Evolutionary conservation across 2,113 vertebrate genomes (phyloP).

Genomic region (Dicrurus megarhynchus): DNA sequence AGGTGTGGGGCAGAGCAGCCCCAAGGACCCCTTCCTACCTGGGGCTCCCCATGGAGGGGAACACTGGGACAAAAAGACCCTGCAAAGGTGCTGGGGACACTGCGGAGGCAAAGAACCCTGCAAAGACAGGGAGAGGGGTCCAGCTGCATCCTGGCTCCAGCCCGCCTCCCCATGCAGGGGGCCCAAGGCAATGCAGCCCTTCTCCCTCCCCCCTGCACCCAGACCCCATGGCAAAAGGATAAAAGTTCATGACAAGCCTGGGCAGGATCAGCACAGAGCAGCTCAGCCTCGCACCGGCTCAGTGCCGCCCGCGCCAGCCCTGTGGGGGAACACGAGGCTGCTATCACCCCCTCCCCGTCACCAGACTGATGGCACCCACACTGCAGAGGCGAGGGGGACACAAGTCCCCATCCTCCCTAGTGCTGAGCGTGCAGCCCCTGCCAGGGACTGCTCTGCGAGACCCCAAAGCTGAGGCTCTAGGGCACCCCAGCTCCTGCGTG

Average conservation of each 20-base stretch:
- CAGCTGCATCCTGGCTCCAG: not conserved
- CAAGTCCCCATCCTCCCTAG: not conserved
- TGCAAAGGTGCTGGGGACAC: not conserved
- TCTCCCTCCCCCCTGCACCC: not conserved
- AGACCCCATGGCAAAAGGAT: constrained; percentile 23
- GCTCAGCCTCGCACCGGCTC: not conserved
- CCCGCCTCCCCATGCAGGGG: not conserved
- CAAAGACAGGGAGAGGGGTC: not conserved
- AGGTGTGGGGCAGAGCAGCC: not conserved
- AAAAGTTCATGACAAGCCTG: constrained; percentile 61
- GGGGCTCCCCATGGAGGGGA: rapidly evolving
- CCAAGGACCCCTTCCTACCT: not conserved
- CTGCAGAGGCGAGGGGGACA: rapidly evolving
- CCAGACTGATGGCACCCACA: rapidly evolving
- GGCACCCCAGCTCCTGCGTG: not conserved
- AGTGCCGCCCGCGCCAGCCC: not conserved
- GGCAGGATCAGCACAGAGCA: not conserved
- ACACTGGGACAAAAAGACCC: not conserved
- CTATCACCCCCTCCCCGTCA: not conserved
- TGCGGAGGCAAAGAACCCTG: not conserved
- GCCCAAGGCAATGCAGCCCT: not conserved
- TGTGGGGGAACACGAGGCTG: rapidly evolving
- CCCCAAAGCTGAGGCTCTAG: rapidly evolving
- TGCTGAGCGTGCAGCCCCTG: not conserved
- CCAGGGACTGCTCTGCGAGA: not conserved